Evolutionary conservation across 2,888 invertebrate genomes (phyloP).

Genomic region (Adela reaumurella): DNA sequence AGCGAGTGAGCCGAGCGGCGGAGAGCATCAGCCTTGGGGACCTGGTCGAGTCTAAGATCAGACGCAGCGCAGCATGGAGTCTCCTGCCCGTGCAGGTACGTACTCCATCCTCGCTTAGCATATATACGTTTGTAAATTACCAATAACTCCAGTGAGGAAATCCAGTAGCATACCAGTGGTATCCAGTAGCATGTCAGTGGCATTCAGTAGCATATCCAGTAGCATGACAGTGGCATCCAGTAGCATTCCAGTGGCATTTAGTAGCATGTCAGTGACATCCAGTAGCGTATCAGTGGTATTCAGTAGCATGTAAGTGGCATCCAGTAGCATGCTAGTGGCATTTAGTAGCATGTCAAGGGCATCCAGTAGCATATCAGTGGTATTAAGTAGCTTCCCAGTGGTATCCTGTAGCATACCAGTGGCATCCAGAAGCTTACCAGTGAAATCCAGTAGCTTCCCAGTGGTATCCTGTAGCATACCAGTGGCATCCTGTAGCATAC

Average conservation of each 20-base stretch:
- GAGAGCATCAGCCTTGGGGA: slow-evolving; percentile 87
- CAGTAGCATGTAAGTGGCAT: background rate
- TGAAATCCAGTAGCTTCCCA: too few species aligned
- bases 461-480: too few species aligned
- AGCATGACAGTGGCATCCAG: background rate
- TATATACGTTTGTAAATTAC: too few species aligned
- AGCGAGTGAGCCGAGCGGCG: slow-evolving; percentile 73
- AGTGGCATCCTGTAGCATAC: background rate
- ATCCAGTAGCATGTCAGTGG: too few species aligned
- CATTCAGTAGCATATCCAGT: too few species aligned
- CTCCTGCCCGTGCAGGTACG: slow-evolving; percentile 69
- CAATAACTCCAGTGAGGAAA: too few species aligned
- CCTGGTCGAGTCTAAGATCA: slow-evolving; percentile 75
- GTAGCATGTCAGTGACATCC: background rate
- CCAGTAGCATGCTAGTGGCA: background rate
- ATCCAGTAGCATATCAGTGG: too few species aligned
- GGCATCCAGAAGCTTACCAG: background rate
- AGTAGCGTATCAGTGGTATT: too few species aligned
- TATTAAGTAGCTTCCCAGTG: too few species aligned
- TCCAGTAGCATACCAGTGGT: background rate
- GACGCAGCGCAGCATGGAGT: slow-evolving; percentile 80
- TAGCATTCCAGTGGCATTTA: background rate
- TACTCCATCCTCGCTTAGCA: too few species aligned
- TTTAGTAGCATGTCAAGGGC: background rate
- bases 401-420: background rate